Evolutionary conservation across 2,113 vertebrate species (phyloP), one percentile per base, ranked within the genome.

Genomic region (Calidris pygmaea): DNA sequence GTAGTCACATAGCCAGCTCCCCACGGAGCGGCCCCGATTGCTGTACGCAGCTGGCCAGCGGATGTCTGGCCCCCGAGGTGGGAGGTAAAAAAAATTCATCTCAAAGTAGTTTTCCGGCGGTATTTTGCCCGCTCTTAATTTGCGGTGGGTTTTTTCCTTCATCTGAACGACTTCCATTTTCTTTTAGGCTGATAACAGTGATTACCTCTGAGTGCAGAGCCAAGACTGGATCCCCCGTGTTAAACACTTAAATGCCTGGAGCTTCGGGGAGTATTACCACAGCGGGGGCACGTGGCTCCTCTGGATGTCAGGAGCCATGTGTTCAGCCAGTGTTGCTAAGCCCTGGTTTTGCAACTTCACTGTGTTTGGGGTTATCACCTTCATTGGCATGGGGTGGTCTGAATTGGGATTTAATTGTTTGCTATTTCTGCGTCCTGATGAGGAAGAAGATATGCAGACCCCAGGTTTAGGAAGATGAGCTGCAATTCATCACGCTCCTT

Each of bases 121-220:
- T 71, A 85, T 78, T 89, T 88, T 96, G 79, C 82, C 83, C 7
- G 7, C 50, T 55, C 35, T 77, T 90, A 81, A 53, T 94, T 96
- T 23, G 29, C 56, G 73, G 53, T 29, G 58, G n/a, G 79, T 41
- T 47, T 47, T 47, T 32, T 81, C 35, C 47, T 75, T 47, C 27
- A 67, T 81, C 50, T 86, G 72, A 75, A 77, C 37, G 93, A 71
- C 74, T 92, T 78, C 34, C 14, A 47, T 90, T 90, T 87, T 26
- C 66, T 73, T 95, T 77, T 85, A 78, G 89, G 9, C 19, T 79
- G 90, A 12, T 71, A 65, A 35, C 9, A 48, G 59, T 70, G 74
- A 95, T 97, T 96, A 68, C 29, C n/a, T 89, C 80, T 60, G 58
- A 92, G 39, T n/a, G 43, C 7, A 27, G 41, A 60, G n/a, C 26